Evolutionary conservation across 2,888 invertebrate species (phyloP), one percentile per base, ranked within the genome.

Genomic region (Geophilus truncorum): DNA sequence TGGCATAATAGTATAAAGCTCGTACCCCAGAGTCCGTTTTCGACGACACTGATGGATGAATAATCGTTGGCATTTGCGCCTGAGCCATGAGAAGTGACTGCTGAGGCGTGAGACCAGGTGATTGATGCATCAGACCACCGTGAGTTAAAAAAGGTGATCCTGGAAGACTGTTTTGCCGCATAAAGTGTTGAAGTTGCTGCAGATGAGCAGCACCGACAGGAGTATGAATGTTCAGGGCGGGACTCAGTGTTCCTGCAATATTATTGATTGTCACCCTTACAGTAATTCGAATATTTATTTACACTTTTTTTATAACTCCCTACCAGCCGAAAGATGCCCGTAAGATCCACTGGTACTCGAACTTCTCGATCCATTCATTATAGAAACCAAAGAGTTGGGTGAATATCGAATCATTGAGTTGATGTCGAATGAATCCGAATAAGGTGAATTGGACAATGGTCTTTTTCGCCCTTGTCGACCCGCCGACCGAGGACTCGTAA

Each of bases 391-490:
- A 28, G 96, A 96, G 84, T 95, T 95, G 5, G 97, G 97, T 6
- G 97, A 97, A 84, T 96, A 96, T 82, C 97, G 91, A 84, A 98
- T 97, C 90, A 98, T 94, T 80, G 96, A 96, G 85, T 96, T 96
- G 86, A 98, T 92, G 89, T 98, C 97, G 83, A 97, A 93, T 81
- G 95, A 95, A 84, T 97, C 97, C 0, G 97, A 96, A 87, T 97
- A 97, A 15, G 97, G 97, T 10, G 89, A 89, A 86, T 95, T 95
- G 81, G 97, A 97, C 1, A 97, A 90, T 0, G 97, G 96, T 83
- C 98, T 90, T 87, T 98, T 98, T 57, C 97, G 91, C 86, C 93
- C 92, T 32, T 91, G 92, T 80, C 92, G 91, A 82, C 89, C 87
- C 82, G 88, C 88, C 28, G 89, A 88, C 70, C 92, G 88, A 1